Evolutionary conservation across 2,888 invertebrate genomes (phyloP).

Genomic region (Podotricha telesiphe): DNA sequence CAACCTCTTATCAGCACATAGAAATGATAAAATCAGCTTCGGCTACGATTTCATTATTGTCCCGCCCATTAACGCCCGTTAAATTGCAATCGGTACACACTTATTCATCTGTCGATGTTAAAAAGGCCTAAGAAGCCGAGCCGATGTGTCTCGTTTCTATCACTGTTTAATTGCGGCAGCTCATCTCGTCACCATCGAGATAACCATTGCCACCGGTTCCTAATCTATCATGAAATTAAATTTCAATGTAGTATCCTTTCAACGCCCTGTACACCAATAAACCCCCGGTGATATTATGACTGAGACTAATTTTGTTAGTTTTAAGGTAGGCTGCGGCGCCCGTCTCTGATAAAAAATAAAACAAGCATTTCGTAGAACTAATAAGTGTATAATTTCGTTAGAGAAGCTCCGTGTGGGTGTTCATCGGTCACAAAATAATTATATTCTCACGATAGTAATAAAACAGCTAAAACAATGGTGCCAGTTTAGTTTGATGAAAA

Average conservation of each 20-base stretch:
- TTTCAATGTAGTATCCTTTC: constrained; percentile 53
- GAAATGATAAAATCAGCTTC: constrained; percentile 74
- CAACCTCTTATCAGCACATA: constrained; percentile 71
- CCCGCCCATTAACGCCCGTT: constrained; percentile 81
- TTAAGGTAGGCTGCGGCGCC: constrained; percentile 67
- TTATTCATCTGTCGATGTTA: constrained; percentile 76
- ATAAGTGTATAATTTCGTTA: constrained; percentile 80
- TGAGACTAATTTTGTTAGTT: constrained; percentile 79
- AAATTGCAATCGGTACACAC: constrained; percentile 80
- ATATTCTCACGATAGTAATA: constrained; percentile 4
- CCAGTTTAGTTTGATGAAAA: neutral
- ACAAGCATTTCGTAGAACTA: constrained; percentile 77
- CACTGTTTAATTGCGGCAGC: constrained; percentile 62
- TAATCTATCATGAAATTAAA: constrained; percentile 47
- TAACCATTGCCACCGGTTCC: constrained; percentile 33
- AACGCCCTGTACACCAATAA: constrained; percentile 59
- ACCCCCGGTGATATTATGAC: constrained; percentile 58
- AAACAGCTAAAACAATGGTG: neutral
- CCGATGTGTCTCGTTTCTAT: constrained; percentile 67
- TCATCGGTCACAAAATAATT: constrained; percentile 46
- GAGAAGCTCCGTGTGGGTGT: constrained; percentile 74
- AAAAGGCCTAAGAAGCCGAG: constrained; percentile 51
- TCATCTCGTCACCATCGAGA: constrained; percentile 43
- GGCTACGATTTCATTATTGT: constrained; percentile 78
- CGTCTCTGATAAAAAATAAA: constrained; percentile 69